Conservation (phyloP, 1,140 invertebrate species). For the Drosophila equinoxialis region DNA sequence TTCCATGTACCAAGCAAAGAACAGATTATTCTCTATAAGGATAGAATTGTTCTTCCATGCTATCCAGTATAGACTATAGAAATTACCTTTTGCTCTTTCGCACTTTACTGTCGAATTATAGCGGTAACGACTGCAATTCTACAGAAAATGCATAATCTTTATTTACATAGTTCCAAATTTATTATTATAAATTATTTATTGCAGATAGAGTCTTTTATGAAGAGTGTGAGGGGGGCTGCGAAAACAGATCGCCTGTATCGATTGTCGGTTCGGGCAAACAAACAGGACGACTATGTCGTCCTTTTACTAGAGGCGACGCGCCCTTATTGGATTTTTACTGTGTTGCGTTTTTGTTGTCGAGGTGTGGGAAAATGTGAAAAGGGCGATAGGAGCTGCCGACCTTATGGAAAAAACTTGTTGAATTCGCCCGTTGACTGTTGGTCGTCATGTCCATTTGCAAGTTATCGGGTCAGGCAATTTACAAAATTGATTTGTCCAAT, state of each 20-base stretch:
- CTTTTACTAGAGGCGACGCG: background rate
- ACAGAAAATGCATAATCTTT: no score
- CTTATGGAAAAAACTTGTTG: constrained; percentile 8
- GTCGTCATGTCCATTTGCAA: constrained; percentile 1
- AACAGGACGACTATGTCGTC: background rate
- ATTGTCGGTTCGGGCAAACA: background rate
- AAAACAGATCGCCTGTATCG: background rate
- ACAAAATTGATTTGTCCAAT: constrained; percentile 12
- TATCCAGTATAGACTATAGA: no score
- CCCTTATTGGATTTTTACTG: background rate
- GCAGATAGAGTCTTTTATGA: no score
- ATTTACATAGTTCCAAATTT: no score
- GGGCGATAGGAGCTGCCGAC: background rate
- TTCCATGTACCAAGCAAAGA: no score
- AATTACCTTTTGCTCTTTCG: no score
- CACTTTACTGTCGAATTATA: no score
- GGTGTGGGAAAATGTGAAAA: background rate
- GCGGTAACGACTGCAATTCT: no score
- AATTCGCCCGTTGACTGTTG: background rate
- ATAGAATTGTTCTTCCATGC: no score
- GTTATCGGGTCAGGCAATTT: constrained; percentile 10
- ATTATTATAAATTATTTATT: no score
- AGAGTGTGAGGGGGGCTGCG: no score
- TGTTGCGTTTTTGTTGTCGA: background rate
- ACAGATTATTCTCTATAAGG: no score